phyloP scores from a whole-genome alignment of 2,888 invertebrate genomes.

The Drosophila neutralis region DNA sequence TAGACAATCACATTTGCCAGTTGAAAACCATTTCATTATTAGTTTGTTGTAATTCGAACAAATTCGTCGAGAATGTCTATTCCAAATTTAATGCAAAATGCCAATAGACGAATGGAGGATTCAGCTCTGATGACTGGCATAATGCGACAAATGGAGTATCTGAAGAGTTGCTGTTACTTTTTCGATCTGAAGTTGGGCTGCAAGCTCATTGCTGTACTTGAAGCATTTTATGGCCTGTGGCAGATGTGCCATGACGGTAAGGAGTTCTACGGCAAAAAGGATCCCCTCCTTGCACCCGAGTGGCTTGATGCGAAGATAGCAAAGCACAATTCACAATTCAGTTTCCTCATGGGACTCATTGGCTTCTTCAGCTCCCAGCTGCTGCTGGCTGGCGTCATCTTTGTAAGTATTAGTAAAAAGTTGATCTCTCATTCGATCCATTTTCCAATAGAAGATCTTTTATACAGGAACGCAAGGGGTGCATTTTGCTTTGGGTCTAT shows the following conservation, averaged over 20 bases:
- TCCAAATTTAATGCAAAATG: conserved; percentile 37
- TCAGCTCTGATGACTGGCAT: neutral
- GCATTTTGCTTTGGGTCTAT: conserved; percentile 49
- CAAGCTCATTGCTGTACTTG: conserved; percentile 45
- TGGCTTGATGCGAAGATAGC: neutral
- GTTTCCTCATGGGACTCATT: conserved; percentile 21
- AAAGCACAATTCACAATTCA: neutral
- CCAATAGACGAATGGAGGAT: neutral
- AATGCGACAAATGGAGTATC: neutral
- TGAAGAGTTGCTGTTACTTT: conserved; percentile 46
- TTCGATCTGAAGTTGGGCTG: conserved; percentile 46
- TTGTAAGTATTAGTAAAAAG: conserved; percentile 32
- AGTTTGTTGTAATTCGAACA: conserved; percentile 9
- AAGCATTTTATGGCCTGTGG: conserved; percentile 26
- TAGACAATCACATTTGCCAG: conserved; percentile 1
- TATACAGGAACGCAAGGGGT: conserved; percentile 34
- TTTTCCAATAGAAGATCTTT: too few species aligned
- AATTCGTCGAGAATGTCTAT: conserved; percentile 44
- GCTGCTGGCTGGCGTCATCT: conserved; percentile 22
- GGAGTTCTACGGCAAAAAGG: neutral
- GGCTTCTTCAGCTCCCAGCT: conserved; percentile 10
- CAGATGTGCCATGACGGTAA: conserved; percentile 14
- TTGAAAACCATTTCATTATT: neutral
- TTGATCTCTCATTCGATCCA: too few species aligned
- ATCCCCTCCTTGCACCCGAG: conserved; percentile 2